Evolutionary conservation across 2,797 vertebrate genomes (phyloP), one percentile per base, ranked within the genome.

Genomic region (Esox masquinongy): DNA sequence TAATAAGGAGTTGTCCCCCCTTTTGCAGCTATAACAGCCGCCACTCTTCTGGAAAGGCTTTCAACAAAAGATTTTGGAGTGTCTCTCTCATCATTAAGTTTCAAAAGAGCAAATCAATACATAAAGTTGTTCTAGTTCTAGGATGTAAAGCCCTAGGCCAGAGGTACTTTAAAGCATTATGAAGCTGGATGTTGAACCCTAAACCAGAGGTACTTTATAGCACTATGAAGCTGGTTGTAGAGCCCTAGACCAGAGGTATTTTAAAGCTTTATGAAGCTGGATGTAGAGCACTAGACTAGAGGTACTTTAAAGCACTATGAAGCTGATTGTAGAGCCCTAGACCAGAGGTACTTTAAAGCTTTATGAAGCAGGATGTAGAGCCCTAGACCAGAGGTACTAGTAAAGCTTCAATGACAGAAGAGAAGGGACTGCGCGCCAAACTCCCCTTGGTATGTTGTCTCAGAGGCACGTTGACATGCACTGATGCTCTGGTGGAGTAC

Each of bases 401-500:
- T 53, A 36, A 17, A 12, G 19, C n/a, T 16, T 22, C 22, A 77
- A 73, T 73, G 53, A 75, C 69, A 59, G 68, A 68, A 66, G 17
- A 78, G 73, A 17, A 31, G 50, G 16, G 76, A 49, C 76, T 77
- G 76, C 1, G 70, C 66, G 8, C 85, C 77, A 39, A 86, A 89
- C 26, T 84, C 79, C 29, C 85, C 79, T 78, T 79, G 86, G 75
- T 89, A 77, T 0, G 79, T 9, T 0, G 88, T 82, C 79, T 77
- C 67, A 24, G 74, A 75, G 74, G 70, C 75, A n/a, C 59, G 68
- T 78, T 53, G 76, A 2, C 3, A 15, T 47, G 1, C 63, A 0
- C 2, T 71, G 1, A 66, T 53, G 2, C 68, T 12, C 56, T 66
- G 79, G 34, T 0, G n/a, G 64, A 51, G 79, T 50, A n/a, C 5